A percentile compares a stretch with the other conserved stretches of the same genome.
These are phyloP conservation scores for Galerucella nymphaeae DNA, from an alignment of 2,888 invertebrate species.

Conservation along the genomic window DNA sequence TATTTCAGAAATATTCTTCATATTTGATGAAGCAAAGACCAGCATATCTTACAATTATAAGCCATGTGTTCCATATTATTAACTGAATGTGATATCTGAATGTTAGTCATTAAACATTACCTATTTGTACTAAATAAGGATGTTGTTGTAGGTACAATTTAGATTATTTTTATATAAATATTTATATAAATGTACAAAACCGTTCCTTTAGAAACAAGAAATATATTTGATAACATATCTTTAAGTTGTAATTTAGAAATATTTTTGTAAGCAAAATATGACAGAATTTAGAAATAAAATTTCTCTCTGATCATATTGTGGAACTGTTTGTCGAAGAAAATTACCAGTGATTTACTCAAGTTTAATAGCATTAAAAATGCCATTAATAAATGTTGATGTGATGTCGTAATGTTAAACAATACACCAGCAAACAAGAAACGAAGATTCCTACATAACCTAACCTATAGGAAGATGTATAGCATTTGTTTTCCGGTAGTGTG, in stretches of 20 bases:
- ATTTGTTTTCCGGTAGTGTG: too few relatives aligned
- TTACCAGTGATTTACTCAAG: neutral
- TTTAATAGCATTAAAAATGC: neutral
- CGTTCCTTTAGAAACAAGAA: conserved; percentile 11
- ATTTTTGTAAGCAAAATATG: neutral
- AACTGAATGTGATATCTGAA: conserved; percentile 52
- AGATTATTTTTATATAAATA: conserved; percentile 18
- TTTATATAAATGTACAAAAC: conserved; percentile 3
- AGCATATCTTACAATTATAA: conserved; percentile 21
- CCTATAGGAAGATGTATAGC: too few relatives aligned
- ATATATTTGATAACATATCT: neutral
- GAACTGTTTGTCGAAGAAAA: neutral
- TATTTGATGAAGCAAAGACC: conserved; percentile 16
- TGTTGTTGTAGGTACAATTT: conserved; percentile 8
- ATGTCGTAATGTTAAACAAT: too few relatives aligned
- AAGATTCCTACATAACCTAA: too few relatives aligned
- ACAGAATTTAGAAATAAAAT: neutral
- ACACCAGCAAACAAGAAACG: too few relatives aligned
- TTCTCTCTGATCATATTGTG: neutral
- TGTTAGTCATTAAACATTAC: conserved; percentile 47
- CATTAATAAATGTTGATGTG: neutral
- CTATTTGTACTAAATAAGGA: conserved; percentile 29
- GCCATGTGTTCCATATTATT: conserved; percentile 40
- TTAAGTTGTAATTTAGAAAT: neutral
- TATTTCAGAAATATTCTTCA: conserved; percentile 28